Evolutionary conservation across 2,113 vertebrate genomes (phyloP), one percentile per base, ranked within the genome.

Genomic region (Triplophysa rosa): DNA sequence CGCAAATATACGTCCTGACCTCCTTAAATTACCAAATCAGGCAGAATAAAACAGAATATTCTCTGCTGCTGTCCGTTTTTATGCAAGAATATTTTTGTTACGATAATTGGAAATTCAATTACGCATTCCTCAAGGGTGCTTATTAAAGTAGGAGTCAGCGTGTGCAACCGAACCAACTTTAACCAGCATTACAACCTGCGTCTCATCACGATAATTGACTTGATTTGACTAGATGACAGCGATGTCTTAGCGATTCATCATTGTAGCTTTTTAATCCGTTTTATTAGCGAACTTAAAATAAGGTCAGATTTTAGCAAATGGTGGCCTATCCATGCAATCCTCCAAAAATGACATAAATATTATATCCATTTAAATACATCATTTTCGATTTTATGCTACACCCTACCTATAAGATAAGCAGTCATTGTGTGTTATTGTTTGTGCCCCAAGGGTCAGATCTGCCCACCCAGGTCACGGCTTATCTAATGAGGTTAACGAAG

Each of bases 121-220:
- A 23, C 29, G 64, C 77, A 76, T 85, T 72, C 80, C 54, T 72
- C 79, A 86, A 83, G 84, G 65, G 71, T 66, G 17, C 90, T 80
- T 90, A 14, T 1, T 74, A 83, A 87, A 91, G 86, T 84, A 88
- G 0, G 17, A 90, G 85, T 79, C 87, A 87, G 90, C 89, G 84
- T 77, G n/a, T 79, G 80, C 87, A 92, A 82, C 80, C 87, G 89
- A 89, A 88, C 87, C 87, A 88, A 87, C 87, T 93, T 92, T 90
- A 93, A 93, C 93, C 93, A 94, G 91, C 91, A 92, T 92, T 91
- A 86, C 90, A 94, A 94, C 90, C 92, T 93, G 92, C 86, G 87
- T 92, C 90, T 92, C 87, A 23, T 94, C 92, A 91, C 85, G 92
- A 88, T 94, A 95, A 97, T 94, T 95, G 92, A 91, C 49, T 90